Percentiles rank a stretch among this genome's conserved stretches.
phyloP scores from a whole-genome alignment of 2,888 invertebrate genomes.

The Anorthoa munda region DNA sequence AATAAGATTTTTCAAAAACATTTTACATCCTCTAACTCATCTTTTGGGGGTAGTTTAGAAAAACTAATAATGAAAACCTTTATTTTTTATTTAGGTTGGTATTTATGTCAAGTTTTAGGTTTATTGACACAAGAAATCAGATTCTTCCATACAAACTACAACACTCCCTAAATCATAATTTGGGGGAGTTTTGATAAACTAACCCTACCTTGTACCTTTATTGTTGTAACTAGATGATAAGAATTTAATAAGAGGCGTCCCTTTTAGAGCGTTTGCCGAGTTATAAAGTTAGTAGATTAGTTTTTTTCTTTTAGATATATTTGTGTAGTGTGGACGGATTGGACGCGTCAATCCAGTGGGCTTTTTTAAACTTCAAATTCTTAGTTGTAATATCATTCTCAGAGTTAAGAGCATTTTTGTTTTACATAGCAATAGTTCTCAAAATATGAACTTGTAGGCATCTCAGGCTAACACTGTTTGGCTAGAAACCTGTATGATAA shows the following conservation, averaged over 20 bases:
- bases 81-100: too few species aligned
- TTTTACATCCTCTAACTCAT: too few species aligned
- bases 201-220: too few species aligned
- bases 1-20: too few species aligned
- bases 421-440: constrained; percentile 43
- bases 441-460: constrained; percentile 29
- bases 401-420: constrained; percentile 58
- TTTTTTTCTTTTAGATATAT: constrained; percentile 80
- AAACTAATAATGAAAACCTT: too few species aligned
- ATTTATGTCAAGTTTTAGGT: too few species aligned
- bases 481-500: constrained; percentile 23
- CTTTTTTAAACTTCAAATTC: constrained; percentile 72
- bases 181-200: too few species aligned
- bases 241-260: constrained; percentile 64
- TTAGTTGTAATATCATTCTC: constrained; percentile 73
- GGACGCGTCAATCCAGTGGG: constrained; percentile 70
- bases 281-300: constrained; percentile 79
- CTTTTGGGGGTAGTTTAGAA: too few species aligned
- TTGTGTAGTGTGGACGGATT: constrained; percentile 77
- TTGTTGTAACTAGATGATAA: constrained; percentile 61
- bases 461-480: constrained; percentile 21
- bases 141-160: too few species aligned
- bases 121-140: too few species aligned
- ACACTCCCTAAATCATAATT: too few species aligned
- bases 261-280: constrained; percentile 78